phyloP scores from a whole-genome alignment of 2,888 invertebrate genomes.

The Drosophila prolongata region DNA sequence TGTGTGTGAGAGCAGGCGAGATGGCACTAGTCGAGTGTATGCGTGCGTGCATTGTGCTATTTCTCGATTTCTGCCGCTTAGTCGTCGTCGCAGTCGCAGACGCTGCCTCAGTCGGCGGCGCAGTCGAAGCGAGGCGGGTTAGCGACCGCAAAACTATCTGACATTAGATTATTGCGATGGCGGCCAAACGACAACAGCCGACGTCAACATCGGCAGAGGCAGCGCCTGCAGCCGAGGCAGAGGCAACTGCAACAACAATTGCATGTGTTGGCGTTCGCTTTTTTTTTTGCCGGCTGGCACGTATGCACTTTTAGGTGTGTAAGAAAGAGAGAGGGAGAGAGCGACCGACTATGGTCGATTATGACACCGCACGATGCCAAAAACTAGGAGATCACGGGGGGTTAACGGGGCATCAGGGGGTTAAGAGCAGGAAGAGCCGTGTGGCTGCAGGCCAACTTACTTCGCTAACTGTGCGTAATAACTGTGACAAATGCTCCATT shows the following conservation, averaged over 20 bases:
- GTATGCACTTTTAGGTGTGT: conserved; percentile 36
- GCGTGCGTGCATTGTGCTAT: conserved; percentile 44
- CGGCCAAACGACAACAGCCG: conserved; percentile 84
- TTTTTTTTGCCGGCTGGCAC: conserved; percentile 59
- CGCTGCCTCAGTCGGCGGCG: conserved; percentile 33
- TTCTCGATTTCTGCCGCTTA: conserved; percentile 43
- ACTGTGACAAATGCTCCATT: conserved; percentile 26
- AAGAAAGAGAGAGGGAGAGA: background rate
- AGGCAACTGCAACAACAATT: conserved; percentile 63
- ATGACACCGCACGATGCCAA: conserved; percentile 63
- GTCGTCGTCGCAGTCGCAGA: conserved; percentile 37
- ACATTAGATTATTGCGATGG: conserved; percentile 85
- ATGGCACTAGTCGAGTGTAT: conserved; percentile 23
- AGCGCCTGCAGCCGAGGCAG: conserved; percentile 41
- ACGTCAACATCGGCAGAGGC: conserved; percentile 68
- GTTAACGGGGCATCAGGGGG: conserved; percentile 1
- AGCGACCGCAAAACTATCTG: conserved; percentile 85
- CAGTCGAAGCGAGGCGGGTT: conserved; percentile 75
- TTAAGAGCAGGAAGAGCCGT: conserved; percentile 15
- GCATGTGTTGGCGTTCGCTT: conserved; percentile 44
- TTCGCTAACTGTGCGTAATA: conserved; percentile 33
- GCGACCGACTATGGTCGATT: conserved; percentile 31
- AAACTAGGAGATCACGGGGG: conserved; percentile 32
- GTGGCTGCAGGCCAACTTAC: conserved; percentile 3
- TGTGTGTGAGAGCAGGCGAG: conserved; percentile 26